Conservation (phyloP, 1,140 invertebrate species). For the Drosophila sp. region DNA sequence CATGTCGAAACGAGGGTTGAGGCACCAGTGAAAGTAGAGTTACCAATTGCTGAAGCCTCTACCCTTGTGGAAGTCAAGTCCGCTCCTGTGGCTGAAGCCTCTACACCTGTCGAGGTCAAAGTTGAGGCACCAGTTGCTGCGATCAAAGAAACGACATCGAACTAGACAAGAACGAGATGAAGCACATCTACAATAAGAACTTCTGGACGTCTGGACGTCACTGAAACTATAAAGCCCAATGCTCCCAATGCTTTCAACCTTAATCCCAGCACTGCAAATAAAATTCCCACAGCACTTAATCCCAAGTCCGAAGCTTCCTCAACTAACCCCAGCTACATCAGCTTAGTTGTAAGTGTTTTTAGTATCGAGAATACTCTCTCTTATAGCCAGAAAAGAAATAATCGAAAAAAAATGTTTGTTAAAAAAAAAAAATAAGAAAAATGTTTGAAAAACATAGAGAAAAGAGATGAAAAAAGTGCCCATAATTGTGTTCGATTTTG, state of each 20-base stretch:
- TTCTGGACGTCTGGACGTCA: slow-evolving; percentile 38
- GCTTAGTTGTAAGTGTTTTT: slow-evolving; percentile 57
- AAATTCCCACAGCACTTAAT: slow-evolving; percentile 22
- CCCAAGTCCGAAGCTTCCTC: slow-evolving; percentile 25
- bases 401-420: not conserved
- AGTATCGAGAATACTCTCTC: slow-evolving; percentile 55
- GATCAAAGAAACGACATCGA: slow-evolving; percentile 46
- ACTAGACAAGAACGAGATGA: slow-evolving; percentile 52
- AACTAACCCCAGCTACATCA: slow-evolving; percentile 40
- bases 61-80: slow-evolving; percentile 19
- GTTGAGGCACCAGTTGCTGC: slow-evolving; percentile 15
- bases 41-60: slow-evolving; percentile 18
- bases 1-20: slow-evolving; percentile 21
- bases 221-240: slow-evolving; percentile 30
- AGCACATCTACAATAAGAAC: slow-evolving; percentile 20
- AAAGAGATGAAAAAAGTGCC: slow-evolving; percentile 37
- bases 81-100: slow-evolving; percentile 18
- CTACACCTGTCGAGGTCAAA: slow-evolving; percentile 16
- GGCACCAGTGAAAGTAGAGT: slow-evolving; percentile 18
- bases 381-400: slow-evolving; percentile 33
- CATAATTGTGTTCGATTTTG: slow-evolving; percentile 63
- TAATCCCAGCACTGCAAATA: slow-evolving; percentile 38
- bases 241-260: slow-evolving; percentile 12
- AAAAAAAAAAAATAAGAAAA: slow-evolving; percentile 10
- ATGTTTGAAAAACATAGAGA: slow-evolving; percentile 17